Conservation (phyloP, 2,113 vertebrate genomes). For the Zapus hudsonius region DNA sequence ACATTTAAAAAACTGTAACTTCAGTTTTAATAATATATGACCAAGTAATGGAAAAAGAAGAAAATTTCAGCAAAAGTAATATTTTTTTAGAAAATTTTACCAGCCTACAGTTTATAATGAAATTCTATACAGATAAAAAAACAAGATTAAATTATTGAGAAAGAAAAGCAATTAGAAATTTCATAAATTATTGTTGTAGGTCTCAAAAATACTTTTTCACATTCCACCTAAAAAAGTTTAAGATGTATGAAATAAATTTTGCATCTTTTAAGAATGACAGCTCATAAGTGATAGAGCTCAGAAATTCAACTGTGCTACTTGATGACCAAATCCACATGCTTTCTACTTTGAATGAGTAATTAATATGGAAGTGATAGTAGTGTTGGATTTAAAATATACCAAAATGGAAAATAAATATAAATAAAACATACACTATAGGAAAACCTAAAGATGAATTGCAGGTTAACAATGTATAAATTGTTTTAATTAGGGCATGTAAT, state of each 20-base stretch:
- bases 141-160: neutral
- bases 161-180: neutral
- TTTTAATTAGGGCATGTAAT: neutral
- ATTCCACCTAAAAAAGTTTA: neutral
- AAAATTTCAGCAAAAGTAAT: neutral
- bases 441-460: neutral
- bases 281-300: neutral
- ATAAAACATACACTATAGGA: neutral
- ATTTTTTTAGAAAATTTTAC: neutral
- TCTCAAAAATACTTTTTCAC: neutral
- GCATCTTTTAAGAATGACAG: neutral
- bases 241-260: neutral
- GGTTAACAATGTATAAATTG: neutral
- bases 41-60: neutral
- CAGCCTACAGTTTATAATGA: neutral
- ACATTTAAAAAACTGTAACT: neutral
- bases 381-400: neutral
- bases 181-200: neutral
- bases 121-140: neutral
- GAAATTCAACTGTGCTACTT: constrained; percentile 1
- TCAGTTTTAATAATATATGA: neutral
- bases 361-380: neutral
- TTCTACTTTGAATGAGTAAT: constrained; percentile 5
- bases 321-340: neutral
- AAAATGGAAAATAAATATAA: neutral